phyloP scores from a whole-genome alignment of 2,888 invertebrate genomes.

The Pasiphila rectangulata region DNA sequence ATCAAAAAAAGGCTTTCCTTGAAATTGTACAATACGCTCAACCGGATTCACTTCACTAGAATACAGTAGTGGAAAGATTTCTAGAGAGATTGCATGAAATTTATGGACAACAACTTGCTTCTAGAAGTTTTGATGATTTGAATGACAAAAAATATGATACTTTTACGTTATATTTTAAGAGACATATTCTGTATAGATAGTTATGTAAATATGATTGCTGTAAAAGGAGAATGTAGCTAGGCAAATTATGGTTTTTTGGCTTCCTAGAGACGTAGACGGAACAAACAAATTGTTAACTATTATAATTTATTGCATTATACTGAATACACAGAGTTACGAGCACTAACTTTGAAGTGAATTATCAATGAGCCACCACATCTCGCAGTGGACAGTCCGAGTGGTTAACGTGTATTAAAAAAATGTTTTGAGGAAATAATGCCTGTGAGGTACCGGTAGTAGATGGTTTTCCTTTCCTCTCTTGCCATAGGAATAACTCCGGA shows the following conservation, averaged over 20 bases:
- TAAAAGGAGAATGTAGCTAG: neutral
- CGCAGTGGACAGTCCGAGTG: no score
- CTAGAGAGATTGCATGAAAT: slow-evolving; percentile 26
- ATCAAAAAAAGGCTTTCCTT: slow-evolving; percentile 17
- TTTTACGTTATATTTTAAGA: slow-evolving; percentile 8
- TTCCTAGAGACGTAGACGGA: neutral
- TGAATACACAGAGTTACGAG: no score
- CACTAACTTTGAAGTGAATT: no score
- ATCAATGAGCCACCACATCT: no score
- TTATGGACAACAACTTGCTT: slow-evolving; percentile 40
- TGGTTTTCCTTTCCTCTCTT: no score
- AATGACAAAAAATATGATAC: slow-evolving; percentile 17
- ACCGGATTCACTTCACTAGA: slow-evolving; percentile 22
- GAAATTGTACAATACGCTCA: slow-evolving; percentile 10
- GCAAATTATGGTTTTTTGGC: no score
- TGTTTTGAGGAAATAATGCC: no score
- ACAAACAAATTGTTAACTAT: no score
- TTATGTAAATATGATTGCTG: slow-evolving; percentile 4
- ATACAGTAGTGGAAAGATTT: slow-evolving; percentile 28
- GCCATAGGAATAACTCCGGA: no score
- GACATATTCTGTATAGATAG: slow-evolving; percentile 4
- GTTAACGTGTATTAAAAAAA: no score
- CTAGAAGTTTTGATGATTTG: slow-evolving; percentile 39
- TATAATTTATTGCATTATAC: no score
- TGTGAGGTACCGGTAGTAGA: no score